Percentiles rank a stretch among this genome's conserved stretches.
Conservation (phyloP, 2,888 invertebrate genomes). For the Ptilodon capucinus region DNA sequence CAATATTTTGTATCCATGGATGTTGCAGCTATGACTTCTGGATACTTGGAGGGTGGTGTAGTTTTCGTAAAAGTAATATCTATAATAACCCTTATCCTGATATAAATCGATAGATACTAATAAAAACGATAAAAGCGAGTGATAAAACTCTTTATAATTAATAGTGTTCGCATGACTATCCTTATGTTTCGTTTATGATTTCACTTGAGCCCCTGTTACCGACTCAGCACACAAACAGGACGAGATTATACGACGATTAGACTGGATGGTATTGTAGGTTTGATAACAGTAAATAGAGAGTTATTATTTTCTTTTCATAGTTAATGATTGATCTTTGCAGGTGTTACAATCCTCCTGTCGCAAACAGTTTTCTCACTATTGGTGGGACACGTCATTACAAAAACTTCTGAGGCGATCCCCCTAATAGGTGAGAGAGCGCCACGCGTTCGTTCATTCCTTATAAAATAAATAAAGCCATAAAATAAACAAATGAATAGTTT, state of each 20-base stretch:
- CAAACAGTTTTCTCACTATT: constrained; percentile 99
- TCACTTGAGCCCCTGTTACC: constrained; percentile 75
- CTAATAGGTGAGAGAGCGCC: constrained; percentile 92
- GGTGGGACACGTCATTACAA: constrained; percentile 99
- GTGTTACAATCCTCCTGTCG: constrained; percentile 99
- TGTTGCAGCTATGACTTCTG: constrained; percentile 32
- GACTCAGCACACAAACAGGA: constrained; percentile 77
- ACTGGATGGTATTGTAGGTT: constrained; percentile 46
- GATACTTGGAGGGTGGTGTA: constrained; percentile 80
- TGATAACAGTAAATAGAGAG: constrained; percentile 49
- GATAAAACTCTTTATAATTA: constrained; percentile 54
- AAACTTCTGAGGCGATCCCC: constrained; percentile 99
- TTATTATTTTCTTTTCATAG: constrained; percentile 62
- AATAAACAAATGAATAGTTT: constrained; percentile 45
- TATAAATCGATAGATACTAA: constrained; percentile 32
- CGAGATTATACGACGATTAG: constrained; percentile 43
- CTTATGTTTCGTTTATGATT: constrained; percentile 74
- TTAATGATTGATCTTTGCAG: constrained; percentile 90
- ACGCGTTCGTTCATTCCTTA: constrained; percentile 47
- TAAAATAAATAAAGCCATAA: constrained; percentile 36
- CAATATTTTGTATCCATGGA: constrained; percentile 14
- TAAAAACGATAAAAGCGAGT: constrained; percentile 38
- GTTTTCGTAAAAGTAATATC: constrained; percentile 18
- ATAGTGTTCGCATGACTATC: constrained; percentile 72
- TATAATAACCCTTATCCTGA: constrained; percentile 32